These are phyloP conservation scores for Drosophila sproati DNA, from an alignment of 1,140 invertebrate species.

Conservation along the genomic window DNA sequence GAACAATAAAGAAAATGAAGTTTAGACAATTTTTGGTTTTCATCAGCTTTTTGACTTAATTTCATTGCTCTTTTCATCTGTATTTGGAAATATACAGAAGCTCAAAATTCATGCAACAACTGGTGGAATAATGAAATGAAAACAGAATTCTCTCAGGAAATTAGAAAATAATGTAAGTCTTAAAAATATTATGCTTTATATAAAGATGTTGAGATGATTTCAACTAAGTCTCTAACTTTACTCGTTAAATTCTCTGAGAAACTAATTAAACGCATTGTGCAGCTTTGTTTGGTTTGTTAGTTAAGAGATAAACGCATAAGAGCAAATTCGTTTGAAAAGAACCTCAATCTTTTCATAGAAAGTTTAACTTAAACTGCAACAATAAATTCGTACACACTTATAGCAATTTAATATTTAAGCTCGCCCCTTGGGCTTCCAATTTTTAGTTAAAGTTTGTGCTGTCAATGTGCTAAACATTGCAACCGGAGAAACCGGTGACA, in stretches of 20 bases:
- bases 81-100: not conserved
- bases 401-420: conserved; percentile 56
- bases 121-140: conserved; percentile 4
- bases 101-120: conserved; percentile 9
- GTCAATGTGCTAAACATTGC: conserved; percentile 74
- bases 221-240: not conserved
- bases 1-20: not conserved
- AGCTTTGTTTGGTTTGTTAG: not conserved
- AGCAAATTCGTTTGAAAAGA: conserved; percentile 1
- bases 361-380: conserved; percentile 4
- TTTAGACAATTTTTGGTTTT: no score
- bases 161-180: not conserved
- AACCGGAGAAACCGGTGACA: conserved; percentile 69
- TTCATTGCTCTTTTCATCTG: not conserved
- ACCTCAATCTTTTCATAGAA: not conserved
- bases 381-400: conserved; percentile 32
- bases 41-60: not conserved
- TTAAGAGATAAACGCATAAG: not conserved
- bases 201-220: not conserved
- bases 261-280: conserved; percentile 13
- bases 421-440: conserved; percentile 39
- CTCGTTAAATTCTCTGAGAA: not conserved
- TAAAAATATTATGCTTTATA: not conserved
- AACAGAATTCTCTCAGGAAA: conserved; percentile 3
- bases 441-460: conserved; percentile 71